A percentile compares a stretch with the other conserved stretches of the same genome.
Evolutionary conservation across 2,888 invertebrate genomes (phyloP).

Genomic region (Ctena decussata): DNA sequence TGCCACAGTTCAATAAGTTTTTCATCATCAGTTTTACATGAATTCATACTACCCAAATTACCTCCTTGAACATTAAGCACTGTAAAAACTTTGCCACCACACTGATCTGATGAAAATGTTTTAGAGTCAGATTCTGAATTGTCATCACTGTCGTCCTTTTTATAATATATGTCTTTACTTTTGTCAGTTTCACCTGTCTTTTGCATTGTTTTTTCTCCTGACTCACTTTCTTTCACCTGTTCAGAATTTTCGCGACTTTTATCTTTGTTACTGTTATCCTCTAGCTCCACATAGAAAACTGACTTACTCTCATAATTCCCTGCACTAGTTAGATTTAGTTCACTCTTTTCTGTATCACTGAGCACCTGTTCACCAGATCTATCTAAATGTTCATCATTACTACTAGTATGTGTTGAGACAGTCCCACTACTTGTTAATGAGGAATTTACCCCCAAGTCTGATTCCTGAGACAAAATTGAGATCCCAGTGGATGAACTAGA

Average conservation of each 20-base stretch:
- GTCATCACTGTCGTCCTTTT: conserved; percentile 28
- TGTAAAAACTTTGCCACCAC: conserved; percentile 73
- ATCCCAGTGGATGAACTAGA: conserved; percentile 67
- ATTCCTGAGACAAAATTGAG: conserved; percentile 64
- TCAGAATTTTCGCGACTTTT: conserved; percentile 21
- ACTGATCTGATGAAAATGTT: conserved; percentile 36
- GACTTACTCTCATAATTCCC: conserved; percentile 64
- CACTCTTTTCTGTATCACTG: conserved; percentile 53
- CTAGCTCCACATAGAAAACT: conserved; percentile 68
- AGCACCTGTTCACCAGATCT: conserved; percentile 28
- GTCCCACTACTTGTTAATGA: conserved; percentile 64
- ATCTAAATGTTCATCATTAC: conserved; percentile 62
- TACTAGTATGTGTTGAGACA: conserved; percentile 58
- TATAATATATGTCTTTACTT: conserved; percentile 6
- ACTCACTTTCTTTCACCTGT: background rate
- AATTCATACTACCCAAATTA: conserved; percentile 48
- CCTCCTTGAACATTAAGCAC: conserved; percentile 75
- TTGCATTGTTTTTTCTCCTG: conserved; percentile 15
- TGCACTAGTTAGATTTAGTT: conserved; percentile 4
- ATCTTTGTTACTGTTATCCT: conserved; percentile 38
- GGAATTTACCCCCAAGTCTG: conserved; percentile 62
- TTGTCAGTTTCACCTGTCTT: background rate
- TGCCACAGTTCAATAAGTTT: conserved; percentile 79
- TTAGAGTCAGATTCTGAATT: conserved; percentile 29
- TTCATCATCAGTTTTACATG: conserved; percentile 83